Conservation (phyloP, 2,888 invertebrate genomes). For the Petrolisthes cinctipes region DNA sequence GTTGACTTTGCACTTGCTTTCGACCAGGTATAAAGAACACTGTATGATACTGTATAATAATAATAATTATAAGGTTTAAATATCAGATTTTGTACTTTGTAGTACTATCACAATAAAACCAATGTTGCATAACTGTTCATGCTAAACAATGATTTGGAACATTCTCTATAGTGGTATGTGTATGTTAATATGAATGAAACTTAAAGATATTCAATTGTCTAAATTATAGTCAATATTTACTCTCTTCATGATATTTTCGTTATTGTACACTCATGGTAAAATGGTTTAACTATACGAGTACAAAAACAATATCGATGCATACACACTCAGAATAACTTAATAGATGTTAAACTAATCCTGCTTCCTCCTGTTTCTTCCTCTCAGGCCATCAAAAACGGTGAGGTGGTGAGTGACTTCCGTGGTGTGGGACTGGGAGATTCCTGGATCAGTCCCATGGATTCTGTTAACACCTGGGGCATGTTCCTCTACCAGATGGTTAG, state of each 20-base stretch:
- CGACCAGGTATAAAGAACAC: conserved; percentile 35
- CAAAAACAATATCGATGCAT: not conserved
- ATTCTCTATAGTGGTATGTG: no score
- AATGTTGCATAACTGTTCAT: no score
- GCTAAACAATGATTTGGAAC: no score
- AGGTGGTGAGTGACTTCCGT: conserved; percentile 78
- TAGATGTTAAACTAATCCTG: not conserved
- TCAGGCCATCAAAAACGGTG: conserved; percentile 77
- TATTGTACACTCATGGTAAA: not conserved
- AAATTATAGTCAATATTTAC: no score
- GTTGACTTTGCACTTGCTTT: conserved; percentile 63
- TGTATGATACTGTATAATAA: no score
- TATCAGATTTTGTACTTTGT: no score
- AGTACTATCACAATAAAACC: no score
- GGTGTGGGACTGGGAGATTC: conserved; percentile 89
- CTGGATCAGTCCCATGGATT: conserved; percentile 90
- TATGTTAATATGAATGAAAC: no score
- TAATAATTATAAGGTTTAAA: no score
- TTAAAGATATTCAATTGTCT: no score
- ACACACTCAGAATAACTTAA: not conserved
- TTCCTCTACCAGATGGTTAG: conserved; percentile 80
- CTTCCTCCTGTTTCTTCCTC: conserved; percentile 49
- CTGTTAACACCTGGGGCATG: conserved; percentile 86
- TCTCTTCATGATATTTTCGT: no score
- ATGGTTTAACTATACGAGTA: not conserved